phyloP scores from a whole-genome alignment of 2,113 vertebrate genomes.

The Ondatra zibethicus region DNA sequence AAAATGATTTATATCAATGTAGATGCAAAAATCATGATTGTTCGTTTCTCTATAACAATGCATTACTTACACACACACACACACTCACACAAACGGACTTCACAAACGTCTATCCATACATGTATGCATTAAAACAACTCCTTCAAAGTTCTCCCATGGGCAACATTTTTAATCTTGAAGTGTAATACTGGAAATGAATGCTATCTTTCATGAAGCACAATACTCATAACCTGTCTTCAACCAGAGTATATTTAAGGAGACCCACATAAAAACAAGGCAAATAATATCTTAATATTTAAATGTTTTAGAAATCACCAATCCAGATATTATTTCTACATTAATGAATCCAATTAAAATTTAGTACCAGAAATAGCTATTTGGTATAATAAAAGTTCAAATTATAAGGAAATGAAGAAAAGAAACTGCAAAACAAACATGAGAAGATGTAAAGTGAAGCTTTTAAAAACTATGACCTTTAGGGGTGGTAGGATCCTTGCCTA shows the following conservation, averaged over 20 bases:
- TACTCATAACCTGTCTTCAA: constrained; percentile 68
- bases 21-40: constrained; percentile 55
- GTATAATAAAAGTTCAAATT: constrained; percentile 43
- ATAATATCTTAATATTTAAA: constrained; percentile 55
- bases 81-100: constrained; percentile 24
- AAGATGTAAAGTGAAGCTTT: constrained; percentile 32
- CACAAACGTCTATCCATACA: constrained; percentile 38
- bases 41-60: constrained; percentile 38
- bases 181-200: constrained; percentile 34
- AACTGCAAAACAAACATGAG: constrained; percentile 48
- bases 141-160: constrained; percentile 32
- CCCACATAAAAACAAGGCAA: constrained; percentile 52
- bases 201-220: constrained; percentile 44
- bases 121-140: constrained; percentile 24
- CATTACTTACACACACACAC: background rate
- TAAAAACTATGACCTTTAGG: background rate
- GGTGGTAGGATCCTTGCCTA: too few species aligned
- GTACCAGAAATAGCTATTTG: constrained; percentile 50
- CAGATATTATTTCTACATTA: constrained; percentile 34
- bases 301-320: constrained; percentile 57
- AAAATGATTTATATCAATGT: constrained; percentile 79
- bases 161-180: constrained; percentile 48
- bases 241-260: constrained; percentile 47
- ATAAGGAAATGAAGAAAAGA: background rate
- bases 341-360: constrained; percentile 6